Evolutionary conservation across 2,888 invertebrate species (phyloP).

Genomic region (Lobophora halterata): DNA sequence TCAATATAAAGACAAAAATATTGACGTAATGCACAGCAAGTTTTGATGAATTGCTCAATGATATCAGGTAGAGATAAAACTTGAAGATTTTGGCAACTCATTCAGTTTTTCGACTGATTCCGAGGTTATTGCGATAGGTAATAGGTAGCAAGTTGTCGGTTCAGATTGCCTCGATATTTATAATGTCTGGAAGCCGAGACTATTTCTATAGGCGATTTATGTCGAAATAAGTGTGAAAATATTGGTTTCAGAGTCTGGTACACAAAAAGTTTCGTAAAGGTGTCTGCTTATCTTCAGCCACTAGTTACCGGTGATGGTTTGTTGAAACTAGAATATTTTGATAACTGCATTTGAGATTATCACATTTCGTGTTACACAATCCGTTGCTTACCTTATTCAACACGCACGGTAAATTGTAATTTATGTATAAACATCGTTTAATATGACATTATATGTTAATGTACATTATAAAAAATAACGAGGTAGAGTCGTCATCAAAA

Average conservation of each 20-base stretch:
- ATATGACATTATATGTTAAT: no score
- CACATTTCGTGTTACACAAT: slow-evolving; percentile 27
- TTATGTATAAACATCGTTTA: slow-evolving; percentile 10
- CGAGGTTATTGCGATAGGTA: slow-evolving; percentile 10
- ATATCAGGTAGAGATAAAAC: slow-evolving; percentile 16
- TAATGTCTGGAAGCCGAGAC: slow-evolving; percentile 28
- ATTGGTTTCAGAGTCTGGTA: slow-evolving; percentile 29
- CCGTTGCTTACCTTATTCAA: slow-evolving; percentile 3
- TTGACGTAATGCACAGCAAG: slow-evolving; percentile 20
- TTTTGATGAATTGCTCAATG: slow-evolving; percentile 12
- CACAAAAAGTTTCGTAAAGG: slow-evolving; percentile 42
- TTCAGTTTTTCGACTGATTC: slow-evolving; percentile 2
- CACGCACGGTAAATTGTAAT: not conserved
- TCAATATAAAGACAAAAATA: slow-evolving; percentile 16
- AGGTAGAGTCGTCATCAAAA: slow-evolving; percentile 6
- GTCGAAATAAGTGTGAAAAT: slow-evolving; percentile 33
- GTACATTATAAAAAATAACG: slow-evolving; percentile 2
- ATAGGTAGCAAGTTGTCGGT: no score
- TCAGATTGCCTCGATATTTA: slow-evolving; percentile 14
- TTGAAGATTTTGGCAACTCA: slow-evolving; percentile 11
- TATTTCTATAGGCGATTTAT: slow-evolving; percentile 29
- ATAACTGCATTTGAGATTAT: slow-evolving; percentile 41
- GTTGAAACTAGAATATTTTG: slow-evolving; percentile 51
- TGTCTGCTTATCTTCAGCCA: slow-evolving; percentile 46
- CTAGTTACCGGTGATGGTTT: slow-evolving; percentile 41